Conservation (phyloP, 1,140 invertebrate genomes). For the Meloidogyne exigua region DNA sequence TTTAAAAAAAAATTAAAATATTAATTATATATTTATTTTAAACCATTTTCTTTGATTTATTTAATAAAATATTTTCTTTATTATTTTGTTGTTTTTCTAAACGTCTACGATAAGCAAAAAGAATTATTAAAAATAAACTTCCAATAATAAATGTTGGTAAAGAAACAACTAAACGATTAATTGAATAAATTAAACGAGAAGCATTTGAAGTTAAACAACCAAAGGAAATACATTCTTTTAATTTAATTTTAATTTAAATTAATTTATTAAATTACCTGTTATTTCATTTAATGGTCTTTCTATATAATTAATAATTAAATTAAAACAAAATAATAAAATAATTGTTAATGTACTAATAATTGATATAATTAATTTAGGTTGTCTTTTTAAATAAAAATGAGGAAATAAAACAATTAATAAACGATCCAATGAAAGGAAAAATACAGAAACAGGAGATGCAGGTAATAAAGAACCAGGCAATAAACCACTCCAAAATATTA, state of each 20-base stretch:
- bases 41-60: constrained; percentile 18
- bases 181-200: constrained; percentile 29
- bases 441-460: constrained; percentile 22
- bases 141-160: constrained; percentile 26
- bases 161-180: constrained; percentile 26
- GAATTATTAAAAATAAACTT: constrained; percentile 17
- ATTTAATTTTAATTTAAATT: constrained; percentile 2
- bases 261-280: constrained; percentile 3
- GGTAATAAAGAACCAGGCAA: constrained; percentile 22
- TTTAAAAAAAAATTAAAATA: not conserved
- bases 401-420: constrained; percentile 24
- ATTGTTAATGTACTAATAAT: constrained; percentile 8
- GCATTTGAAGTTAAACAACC: constrained; percentile 27
- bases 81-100: constrained; percentile 12
- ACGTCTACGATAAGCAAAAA: constrained; percentile 20
- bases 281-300: constrained; percentile 21
- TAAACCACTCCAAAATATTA: constrained; percentile 31
- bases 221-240: constrained; percentile 27
- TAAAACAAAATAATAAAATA: constrained; percentile 15
- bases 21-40: not conserved
- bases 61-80: not conserved
- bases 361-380: constrained; percentile 2
- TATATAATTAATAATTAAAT: constrained; percentile 25
- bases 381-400: constrained; percentile 6
- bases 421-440: constrained; percentile 26